Evolutionary conservation across 2,888 invertebrate genomes (phyloP).

Genomic region (Oscheius sp.): DNA sequence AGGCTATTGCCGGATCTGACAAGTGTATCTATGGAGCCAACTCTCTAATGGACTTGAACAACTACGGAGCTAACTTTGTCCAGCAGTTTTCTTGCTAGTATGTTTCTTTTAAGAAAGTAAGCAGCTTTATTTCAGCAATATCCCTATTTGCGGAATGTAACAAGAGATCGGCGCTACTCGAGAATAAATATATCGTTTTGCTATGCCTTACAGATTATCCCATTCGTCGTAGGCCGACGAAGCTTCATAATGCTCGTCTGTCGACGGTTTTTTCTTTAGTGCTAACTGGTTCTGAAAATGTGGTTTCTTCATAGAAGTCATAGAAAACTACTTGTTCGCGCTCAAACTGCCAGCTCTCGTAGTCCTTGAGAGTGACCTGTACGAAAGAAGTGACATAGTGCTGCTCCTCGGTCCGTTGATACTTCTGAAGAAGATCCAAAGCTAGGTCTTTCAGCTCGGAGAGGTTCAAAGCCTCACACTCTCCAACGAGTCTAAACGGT

Average conservation of each 20-base stretch:
- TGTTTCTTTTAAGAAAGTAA: constrained; percentile 12
- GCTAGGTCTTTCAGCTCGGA: constrained; percentile 71
- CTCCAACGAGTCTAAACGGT: constrained; percentile 65
- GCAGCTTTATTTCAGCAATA: constrained; percentile 1
- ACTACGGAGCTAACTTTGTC: constrained; percentile 55
- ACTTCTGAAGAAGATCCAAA: constrained; percentile 69
- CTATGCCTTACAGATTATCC: constrained; percentile 62
- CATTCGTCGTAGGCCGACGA: constrained; percentile 70
- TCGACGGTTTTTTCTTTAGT: constrained; percentile 60
- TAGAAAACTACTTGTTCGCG: constrained; percentile 59
- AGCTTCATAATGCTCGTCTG: constrained; percentile 60
- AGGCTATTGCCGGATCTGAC: background rate
- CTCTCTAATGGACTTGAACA: constrained; percentile 45
- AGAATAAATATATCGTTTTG: constrained; percentile 18
- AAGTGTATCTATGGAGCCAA: constrained; percentile 48
- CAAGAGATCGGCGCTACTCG: background rate
- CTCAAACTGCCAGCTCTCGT: constrained; percentile 72
- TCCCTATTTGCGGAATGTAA: constrained; percentile 24
- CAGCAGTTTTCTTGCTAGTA: constrained; percentile 56
- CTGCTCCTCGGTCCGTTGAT: constrained; percentile 72
- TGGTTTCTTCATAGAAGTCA: background rate
- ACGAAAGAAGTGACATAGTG: constrained; percentile 70
- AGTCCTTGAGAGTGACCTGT: constrained; percentile 70
- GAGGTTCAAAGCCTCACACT: constrained; percentile 71
- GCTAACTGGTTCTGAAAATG: constrained; percentile 59